These are phyloP conservation scores for Lymantria monacha DNA, from an alignment of 2,888 invertebrate genomes.

Conservation along the genomic window DNA sequence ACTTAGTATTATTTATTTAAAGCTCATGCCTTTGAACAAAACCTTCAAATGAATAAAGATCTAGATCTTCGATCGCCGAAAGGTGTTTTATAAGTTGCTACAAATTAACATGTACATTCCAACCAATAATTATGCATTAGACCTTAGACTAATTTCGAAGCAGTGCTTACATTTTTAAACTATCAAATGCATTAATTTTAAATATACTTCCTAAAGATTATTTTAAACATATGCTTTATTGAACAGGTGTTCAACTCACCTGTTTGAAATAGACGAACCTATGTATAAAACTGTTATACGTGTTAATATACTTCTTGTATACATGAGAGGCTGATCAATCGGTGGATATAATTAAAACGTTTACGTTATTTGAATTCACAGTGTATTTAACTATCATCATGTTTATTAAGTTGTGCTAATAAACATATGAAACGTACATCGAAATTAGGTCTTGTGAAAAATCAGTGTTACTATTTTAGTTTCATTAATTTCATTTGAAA, in stretches of 20 bases:
- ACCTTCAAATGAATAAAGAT: too few species aligned
- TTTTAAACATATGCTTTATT: background rate
- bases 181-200: background rate
- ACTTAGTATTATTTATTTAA: too few species aligned
- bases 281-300: slow-evolving; percentile 15
- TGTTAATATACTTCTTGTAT: too few species aligned
- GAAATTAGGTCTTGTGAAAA: slow-evolving; percentile 12
- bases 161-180: too few species aligned
- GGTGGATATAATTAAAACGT: slow-evolving; percentile 29
- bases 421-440: slow-evolving; percentile 22
- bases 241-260: background rate
- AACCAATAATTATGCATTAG: too few species aligned
- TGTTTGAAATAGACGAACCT: background rate
- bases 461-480: background rate
- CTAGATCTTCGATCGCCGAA: too few species aligned
- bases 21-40: too few species aligned
- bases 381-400: slow-evolving; percentile 20
- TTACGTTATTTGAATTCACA: slow-evolving; percentile 28
- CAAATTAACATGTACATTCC: too few species aligned
- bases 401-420: slow-evolving; percentile 34
- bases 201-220: background rate
- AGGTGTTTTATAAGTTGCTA: too few species aligned
- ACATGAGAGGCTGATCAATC: background rate
- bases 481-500: too few species aligned
- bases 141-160: too few species aligned